Base-by-base conservation (phyloP, 2,888 invertebrate genomes). In the Autographa gamma region DNA sequence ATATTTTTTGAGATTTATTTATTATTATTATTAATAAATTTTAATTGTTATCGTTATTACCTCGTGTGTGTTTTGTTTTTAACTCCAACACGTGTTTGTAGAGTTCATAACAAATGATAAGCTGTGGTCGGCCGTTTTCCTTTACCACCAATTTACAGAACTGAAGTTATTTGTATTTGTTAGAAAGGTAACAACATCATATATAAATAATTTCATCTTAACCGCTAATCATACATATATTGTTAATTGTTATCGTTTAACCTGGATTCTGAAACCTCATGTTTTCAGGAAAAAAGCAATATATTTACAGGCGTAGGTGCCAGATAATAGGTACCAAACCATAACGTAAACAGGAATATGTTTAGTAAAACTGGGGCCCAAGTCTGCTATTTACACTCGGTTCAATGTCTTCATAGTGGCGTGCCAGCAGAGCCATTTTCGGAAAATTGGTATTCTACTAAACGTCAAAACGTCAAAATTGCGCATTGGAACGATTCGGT, bases 11-110 rank as follows among this genome's bases (percentile, higher is more conserved):
- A 92, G 91, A 91, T 92, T 91, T 89, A 88, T 91, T 89, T 90
- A 88, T 91, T 88, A 89, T 88, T 89, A 88, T 90, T 89, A 87
- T 85, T 91, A 94, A 94, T 95, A 94, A 95, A 94, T 88, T 90
- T 88, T 90, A 88, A 86, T 90, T 93, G 94, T 95, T 95, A 90
- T 91, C 86, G 93, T 95, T 94, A 87, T 84, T 79, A 81, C 77
- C 67, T 83, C 76, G 61, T 86, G 78, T 85, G 83, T 85, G 82
- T 88, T 87, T 88, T 85, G 85, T 88, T 83, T 86, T 73, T 66
- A 68, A 72, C 59, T 76, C 65, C 63, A 54, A 66, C 6, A 64
- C 63, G 66, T 65, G 62, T 62, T 2, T 62, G n/a, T 54, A 58
- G 31, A 31, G 11, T 70, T 68, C 58, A 62, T 32, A 66, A 65